Evolutionary conservation across 2,888 invertebrate species (phyloP).

Genomic region (Orthosia gothica): DNA sequence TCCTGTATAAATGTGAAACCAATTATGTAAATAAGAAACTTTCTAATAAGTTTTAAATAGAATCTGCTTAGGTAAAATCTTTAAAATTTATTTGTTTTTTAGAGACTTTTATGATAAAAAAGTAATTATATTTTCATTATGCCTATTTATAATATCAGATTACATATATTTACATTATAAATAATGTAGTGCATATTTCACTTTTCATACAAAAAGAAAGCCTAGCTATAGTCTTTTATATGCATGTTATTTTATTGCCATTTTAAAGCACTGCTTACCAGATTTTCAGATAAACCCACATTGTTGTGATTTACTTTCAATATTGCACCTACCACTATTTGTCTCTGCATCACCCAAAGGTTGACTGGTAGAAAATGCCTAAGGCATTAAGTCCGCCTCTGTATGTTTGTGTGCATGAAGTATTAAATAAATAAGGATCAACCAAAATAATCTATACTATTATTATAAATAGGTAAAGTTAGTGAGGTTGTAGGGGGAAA

Average conservation of each 20-base stretch:
- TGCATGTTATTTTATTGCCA: neutral
- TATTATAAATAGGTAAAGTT: too few species aligned
- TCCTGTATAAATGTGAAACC: slow-evolving; percentile 4
- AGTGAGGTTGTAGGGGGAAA: too few species aligned
- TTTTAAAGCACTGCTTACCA: neutral
- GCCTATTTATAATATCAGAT: neutral
- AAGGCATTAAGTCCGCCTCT: too few species aligned
- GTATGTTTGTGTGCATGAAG: too few species aligned
- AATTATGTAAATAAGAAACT: slow-evolving; percentile 52
- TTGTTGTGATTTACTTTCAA: too few species aligned
- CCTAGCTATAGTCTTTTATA: neutral
- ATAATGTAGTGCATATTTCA: neutral
- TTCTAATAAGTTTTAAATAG: slow-evolving; percentile 38
- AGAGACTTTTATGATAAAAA: neutral
- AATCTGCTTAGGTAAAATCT: neutral
- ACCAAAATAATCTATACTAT: neutral
- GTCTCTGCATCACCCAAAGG: too few species aligned
- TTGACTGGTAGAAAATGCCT: too few species aligned
- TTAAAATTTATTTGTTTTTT: slow-evolving; percentile 5
- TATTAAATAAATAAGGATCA: too few species aligned
- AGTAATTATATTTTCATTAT: slow-evolving; percentile 11
- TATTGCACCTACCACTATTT: too few species aligned
- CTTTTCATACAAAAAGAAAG: neutral
- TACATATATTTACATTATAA: slow-evolving; percentile 5
- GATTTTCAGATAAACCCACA: too few species aligned